These are phyloP conservation scores for Eumeta japonica DNA, from an alignment of 1,140 invertebrate species.

Conservation along the genomic window DNA sequence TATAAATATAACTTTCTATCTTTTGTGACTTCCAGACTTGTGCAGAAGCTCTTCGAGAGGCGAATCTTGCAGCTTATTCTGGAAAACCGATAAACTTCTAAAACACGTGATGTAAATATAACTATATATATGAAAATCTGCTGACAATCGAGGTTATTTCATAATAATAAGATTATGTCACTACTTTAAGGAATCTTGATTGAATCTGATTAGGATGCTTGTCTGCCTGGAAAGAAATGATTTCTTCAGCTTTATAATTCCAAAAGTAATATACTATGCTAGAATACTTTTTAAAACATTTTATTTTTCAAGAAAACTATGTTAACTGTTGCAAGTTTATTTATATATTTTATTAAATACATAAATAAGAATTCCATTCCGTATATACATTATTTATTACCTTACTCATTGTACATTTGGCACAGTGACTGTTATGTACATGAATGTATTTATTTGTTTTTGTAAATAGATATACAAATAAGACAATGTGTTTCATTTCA, in stretches of 20 bases:
- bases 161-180: neutral
- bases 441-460: constrained; percentile 37
- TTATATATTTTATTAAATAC: constrained; percentile 17
- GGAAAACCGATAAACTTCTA: constrained; percentile 99
- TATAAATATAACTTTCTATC: too few species aligned
- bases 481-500: constrained; percentile 12
- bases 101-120: constrained; percentile 12
- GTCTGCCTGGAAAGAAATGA: constrained; percentile 5
- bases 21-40: constrained; percentile 93
- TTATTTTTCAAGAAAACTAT: constrained; percentile 7
- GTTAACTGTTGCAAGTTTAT: constrained; percentile 11
- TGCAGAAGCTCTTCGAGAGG: constrained; percentile 95
- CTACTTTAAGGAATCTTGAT: constrained; percentile 35
- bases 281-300: neutral
- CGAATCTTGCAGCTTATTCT: constrained; percentile 91
- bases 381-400: constrained; percentile 9
- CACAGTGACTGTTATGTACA: constrained; percentile 31
- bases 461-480: constrained; percentile 45
- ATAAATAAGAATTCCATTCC: constrained; percentile 20
- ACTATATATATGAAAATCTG: constrained; percentile 12
- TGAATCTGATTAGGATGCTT: constrained; percentile 36
- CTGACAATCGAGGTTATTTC: constrained; percentile 6
- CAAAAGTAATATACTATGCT: constrained; percentile 2
- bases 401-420: constrained; percentile 24
- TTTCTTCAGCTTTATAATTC: constrained; percentile 7